Conservation (phyloP, 2,888 invertebrate species). For the Synanthedon formicaeformis region DNA sequence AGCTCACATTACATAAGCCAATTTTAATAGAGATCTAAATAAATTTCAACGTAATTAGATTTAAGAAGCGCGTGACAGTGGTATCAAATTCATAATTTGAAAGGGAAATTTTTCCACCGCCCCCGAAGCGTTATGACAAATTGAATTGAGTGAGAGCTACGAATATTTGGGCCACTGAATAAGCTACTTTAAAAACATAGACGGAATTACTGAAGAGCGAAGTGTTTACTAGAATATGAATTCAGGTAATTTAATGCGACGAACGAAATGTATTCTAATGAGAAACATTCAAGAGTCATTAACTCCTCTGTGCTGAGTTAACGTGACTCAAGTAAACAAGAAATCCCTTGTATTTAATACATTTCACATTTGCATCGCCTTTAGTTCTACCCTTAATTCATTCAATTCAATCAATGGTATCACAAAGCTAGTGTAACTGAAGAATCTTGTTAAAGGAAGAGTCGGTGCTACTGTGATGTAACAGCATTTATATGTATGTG, state of each 20-base stretch:
- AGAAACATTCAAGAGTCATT: background rate
- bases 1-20: slow-evolving; percentile 21
- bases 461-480: too few relatives aligned
- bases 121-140: slow-evolving; percentile 42
- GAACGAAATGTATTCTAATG: slow-evolving; percentile 14
- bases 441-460: too few relatives aligned
- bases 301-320: background rate
- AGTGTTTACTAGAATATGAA: slow-evolving; percentile 11
- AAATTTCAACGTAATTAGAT: slow-evolving; percentile 48
- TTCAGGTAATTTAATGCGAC: slow-evolving; percentile 11
- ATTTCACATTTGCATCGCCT: too few relatives aligned
- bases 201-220: slow-evolving; percentile 9
- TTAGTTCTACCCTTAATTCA: too few relatives aligned
- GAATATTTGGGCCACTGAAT: slow-evolving; percentile 17
- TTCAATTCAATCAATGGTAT: too few relatives aligned
- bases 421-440: too few relatives aligned
- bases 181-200: slow-evolving; percentile 2
- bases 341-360: too few relatives aligned
- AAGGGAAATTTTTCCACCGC: slow-evolving; percentile 55
- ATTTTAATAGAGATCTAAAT: slow-evolving; percentile 30
- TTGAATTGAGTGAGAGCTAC: slow-evolving; percentile 42
- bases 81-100: slow-evolving; percentile 55
- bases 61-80: slow-evolving; percentile 50
- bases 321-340: background rate
- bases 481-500: too few relatives aligned